Percentiles rank a stretch among this genome's conserved stretches.
These are phyloP conservation scores for Pocota personata DNA, from an alignment of 2,888 invertebrate species.

Conservation along the genomic window DNA sequence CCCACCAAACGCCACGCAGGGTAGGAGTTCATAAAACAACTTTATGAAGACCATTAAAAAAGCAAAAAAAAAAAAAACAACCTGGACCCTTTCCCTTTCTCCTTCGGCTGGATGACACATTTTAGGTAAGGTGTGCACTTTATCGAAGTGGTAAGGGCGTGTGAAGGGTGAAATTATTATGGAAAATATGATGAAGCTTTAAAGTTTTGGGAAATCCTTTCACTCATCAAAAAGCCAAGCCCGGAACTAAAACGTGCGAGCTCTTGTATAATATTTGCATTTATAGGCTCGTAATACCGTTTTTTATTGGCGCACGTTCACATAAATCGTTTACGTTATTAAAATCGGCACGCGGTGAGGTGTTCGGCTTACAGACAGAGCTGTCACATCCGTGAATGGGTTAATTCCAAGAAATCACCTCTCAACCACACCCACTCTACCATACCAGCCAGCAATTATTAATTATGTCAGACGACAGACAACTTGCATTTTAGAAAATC, in stretches of 20 bases:
- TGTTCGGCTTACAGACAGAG: too few species aligned
- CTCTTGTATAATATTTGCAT: slow-evolving; percentile 15
- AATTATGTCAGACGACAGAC: slow-evolving; percentile 56
- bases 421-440: slow-evolving; percentile 52
- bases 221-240: slow-evolving; percentile 21
- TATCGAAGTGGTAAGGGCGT: slow-evolving; percentile 14
- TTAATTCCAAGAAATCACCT: slow-evolving; percentile 38
- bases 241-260: slow-evolving; percentile 38
- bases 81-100: background rate
- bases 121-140: slow-evolving; percentile 35
- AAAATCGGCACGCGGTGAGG: slow-evolving; percentile 17
- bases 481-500: slow-evolving; percentile 25
- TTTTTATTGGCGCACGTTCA: slow-evolving; percentile 45
- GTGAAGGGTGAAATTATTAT: slow-evolving; percentile 38
- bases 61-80: slow-evolving; percentile 16
- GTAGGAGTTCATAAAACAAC: slow-evolving; percentile 49
- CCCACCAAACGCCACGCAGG: background rate
- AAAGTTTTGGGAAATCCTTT: slow-evolving; percentile 37
- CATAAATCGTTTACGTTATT: slow-evolving; percentile 33
- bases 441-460: slow-evolving; percentile 13
- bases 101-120: background rate
- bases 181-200: slow-evolving; percentile 30
- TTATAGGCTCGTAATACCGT: slow-evolving; percentile 55
- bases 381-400: slow-evolving; percentile 63
- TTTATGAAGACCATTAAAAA: slow-evolving; percentile 52